These are phyloP conservation scores for Bambusicola thoracicus DNA, from an alignment of 2,113 vertebrate genomes.

Conservation along the genomic window DNA sequence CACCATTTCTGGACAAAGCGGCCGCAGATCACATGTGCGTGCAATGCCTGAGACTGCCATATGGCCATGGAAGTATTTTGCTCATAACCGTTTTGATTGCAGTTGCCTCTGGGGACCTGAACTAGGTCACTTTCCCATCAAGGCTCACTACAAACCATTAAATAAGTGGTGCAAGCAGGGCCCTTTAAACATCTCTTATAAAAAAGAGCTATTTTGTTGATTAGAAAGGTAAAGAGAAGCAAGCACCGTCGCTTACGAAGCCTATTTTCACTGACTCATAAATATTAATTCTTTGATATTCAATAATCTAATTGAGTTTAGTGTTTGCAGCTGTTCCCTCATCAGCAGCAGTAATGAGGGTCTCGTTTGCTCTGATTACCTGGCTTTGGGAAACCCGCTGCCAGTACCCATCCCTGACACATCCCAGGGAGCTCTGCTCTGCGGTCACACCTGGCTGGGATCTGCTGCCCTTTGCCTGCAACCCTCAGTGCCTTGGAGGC, in stretches of 20 bases:
- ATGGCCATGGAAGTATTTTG: constrained; percentile 63
- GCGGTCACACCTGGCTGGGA: neutral
- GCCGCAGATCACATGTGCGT: neutral
- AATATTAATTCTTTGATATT: constrained; percentile 26
- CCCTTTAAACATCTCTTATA: constrained; percentile 15
- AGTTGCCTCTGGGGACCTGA: constrained; percentile 48
- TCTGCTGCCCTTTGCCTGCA: neutral
- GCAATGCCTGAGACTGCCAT: constrained; percentile 53
- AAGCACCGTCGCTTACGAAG: neutral
- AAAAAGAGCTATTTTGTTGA: neutral
- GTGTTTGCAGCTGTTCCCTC: constrained; percentile 23
- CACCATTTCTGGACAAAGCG: constrained; percentile 43
- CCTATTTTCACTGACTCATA: constrained; percentile 29
- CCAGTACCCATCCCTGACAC: neutral
- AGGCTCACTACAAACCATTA: constrained; percentile 24
- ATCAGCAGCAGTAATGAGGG: neutral
- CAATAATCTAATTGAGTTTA: neutral
- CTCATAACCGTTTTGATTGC: constrained; percentile 57
- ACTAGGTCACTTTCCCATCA: constrained; percentile 72
- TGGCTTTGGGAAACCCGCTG: neutral
- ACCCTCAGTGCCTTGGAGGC: neutral
- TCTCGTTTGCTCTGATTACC: neutral
- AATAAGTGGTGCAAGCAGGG: constrained; percentile 16
- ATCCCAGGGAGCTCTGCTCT: neutral
- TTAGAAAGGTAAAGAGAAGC: constrained; percentile 16